Evolutionary conservation across 2,797 vertebrate species (phyloP).

Genomic region (Potorous gilbertii): DNA sequence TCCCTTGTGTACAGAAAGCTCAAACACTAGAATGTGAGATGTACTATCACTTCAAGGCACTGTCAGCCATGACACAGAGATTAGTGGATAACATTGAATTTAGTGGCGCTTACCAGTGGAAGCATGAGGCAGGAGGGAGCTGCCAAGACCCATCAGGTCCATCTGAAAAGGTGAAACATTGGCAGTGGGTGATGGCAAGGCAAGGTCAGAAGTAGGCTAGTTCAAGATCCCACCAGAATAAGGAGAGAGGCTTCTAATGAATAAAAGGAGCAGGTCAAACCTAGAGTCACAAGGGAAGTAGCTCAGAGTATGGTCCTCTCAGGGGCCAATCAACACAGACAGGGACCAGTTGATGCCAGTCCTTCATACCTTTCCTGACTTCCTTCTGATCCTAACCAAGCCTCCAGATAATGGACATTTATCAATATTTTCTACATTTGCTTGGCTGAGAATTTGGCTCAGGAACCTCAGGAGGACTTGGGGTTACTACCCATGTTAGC

Average conservation of each 20-base stretch:
- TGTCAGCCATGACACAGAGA: not conserved
- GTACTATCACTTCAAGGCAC: not conserved
- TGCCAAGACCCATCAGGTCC: not conserved
- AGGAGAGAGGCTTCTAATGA: not conserved
- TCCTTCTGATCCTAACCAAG: not conserved
- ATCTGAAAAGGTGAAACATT: not conserved
- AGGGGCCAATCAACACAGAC: not conserved
- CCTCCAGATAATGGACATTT: not conserved
- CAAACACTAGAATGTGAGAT: not conserved
- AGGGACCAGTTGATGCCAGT: not conserved
- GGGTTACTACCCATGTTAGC: not conserved
- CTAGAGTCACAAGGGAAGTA: not conserved
- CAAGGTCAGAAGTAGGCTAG: not conserved
- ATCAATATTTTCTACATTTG: not conserved
- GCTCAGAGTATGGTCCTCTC: not conserved
- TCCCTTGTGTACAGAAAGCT: not conserved
- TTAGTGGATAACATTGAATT: not conserved
- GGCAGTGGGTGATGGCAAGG: not conserved
- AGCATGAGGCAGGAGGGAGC: not conserved
- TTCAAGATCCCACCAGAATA: not conserved
- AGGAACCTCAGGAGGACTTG: not conserved
- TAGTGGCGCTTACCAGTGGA: not conserved
- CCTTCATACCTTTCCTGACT: not conserved
- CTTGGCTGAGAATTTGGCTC: not conserved
- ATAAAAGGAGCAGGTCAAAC: not conserved